Percentiles rank a stretch among this genome's conserved stretches.
phyloP scores from a whole-genome alignment of 2,113 vertebrate genomes.

The Otocyon megalotis region DNA sequence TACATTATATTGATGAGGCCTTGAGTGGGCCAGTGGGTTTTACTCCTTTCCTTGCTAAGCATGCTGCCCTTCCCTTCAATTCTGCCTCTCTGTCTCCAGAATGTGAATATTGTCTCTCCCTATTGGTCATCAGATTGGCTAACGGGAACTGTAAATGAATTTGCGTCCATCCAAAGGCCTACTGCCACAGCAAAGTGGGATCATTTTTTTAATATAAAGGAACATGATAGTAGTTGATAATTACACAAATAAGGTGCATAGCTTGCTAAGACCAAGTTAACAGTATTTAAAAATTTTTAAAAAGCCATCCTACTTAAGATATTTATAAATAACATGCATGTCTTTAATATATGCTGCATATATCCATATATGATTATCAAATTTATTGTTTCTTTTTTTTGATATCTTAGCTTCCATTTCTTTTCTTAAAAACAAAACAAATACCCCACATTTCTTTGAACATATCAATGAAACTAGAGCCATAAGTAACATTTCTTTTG shows the following conservation, averaged over 20 bases:
- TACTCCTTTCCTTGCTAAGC: neutral
- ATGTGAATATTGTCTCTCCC: neutral
- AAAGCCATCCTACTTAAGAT: neutral
- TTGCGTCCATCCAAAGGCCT: neutral
- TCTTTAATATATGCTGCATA: neutral
- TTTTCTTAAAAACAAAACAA: neutral
- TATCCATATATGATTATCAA: slow-evolving; percentile 16
- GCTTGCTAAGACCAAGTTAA: slow-evolving; percentile 4
- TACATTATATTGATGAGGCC: neutral
- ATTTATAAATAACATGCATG: neutral
- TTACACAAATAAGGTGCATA: neutral
- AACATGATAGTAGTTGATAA: neutral
- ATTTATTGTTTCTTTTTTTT: slow-evolving; percentile 8
- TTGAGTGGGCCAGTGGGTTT: neutral
- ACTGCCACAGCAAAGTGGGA: neutral
- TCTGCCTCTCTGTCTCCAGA: neutral
- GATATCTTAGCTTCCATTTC: neutral
- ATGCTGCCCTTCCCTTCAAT: neutral
- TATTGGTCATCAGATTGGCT: neutral
- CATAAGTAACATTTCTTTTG: slow-evolving; percentile 8
- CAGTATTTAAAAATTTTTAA: neutral
- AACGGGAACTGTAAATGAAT: neutral
- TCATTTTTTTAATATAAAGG: neutral
- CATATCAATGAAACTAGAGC: neutral
- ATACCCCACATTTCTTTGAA: neutral